Evolutionary conservation across 2,888 invertebrate genomes (phyloP), one percentile per base, ranked within the genome.

Genomic region (Nomada ferruginata): DNA sequence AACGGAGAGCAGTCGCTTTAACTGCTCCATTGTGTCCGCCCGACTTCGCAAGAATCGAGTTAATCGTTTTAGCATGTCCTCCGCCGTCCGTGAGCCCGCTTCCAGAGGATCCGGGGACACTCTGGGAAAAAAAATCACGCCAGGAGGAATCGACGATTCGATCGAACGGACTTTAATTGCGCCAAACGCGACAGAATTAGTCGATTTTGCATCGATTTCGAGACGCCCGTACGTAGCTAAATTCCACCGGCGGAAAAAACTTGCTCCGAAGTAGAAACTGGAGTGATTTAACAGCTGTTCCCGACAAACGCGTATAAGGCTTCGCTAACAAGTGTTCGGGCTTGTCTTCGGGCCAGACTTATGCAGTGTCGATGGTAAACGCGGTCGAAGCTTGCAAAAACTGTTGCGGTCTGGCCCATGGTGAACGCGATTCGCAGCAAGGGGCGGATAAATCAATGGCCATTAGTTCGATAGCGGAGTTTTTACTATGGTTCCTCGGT

Each of bases 381-480:
- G 76, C 47, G 74, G 26, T 0, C 47, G 47, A 20, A 23, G 52
- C 13, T 36, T 47, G 61, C 66, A 80, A 83, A 78, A 87, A 78
- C 61, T 11, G 53, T 53, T 20, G 60, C 60, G 65, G 63, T 26
- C 18, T 29, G 36, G 26, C 9, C 13, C 26, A 42, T 53, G 23
- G 29, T n/a, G 68, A 50, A 70, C 78, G 88, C 73, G 83, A 69
- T 79, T 70, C 47, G 76, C 61, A 68, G 74, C 53, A 29, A 53
- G 26, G 55, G 59, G 57, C 47, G 63, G 82, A 78, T 84, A 85
- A 90, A 90, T 90, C 88, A 86, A 90, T 88, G 90, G 77, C 89
- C 87, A 90, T 90, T 91, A 91, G 89, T 89, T 90, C 82, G 90
- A 90, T 89, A 87, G 89, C 83, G 87, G 84, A 89, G 89, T 91